Conservation (phyloP, 2,797 vertebrate genomes). For the Enteromius paludinosus region DNA sequence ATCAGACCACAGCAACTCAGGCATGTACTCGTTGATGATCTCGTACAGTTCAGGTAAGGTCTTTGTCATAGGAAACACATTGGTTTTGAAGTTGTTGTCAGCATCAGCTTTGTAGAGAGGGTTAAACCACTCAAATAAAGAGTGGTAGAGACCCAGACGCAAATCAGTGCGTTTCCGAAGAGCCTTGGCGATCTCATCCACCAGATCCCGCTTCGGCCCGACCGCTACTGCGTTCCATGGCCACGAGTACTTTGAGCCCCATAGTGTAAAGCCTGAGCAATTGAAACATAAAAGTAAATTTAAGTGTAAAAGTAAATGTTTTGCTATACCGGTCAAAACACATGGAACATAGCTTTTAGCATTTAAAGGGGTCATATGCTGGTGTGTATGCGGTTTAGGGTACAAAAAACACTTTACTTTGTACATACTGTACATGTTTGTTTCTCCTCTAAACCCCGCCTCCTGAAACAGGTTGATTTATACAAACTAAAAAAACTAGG, state of each 20-base stretch:
- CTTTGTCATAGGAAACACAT: constrained; percentile 84
- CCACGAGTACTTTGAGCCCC: constrained; percentile 93
- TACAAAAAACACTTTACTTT: no score
- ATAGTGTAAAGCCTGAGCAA: constrained; percentile 89
- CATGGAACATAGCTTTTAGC: no score
- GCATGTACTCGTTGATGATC: constrained; percentile 84
- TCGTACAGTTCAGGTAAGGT: constrained; percentile 91
- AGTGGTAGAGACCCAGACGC: constrained; percentile 93
- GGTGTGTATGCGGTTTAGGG: no score
- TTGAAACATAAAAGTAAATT: constrained; percentile 3
- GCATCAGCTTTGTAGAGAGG: constrained; percentile 85
- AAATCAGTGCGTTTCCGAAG: constrained; percentile 80
- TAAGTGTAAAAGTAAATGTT: neutral
- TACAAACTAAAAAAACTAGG: no score
- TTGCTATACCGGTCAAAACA: neutral
- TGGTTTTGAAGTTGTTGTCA: constrained; percentile 77
- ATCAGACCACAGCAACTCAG: constrained; percentile 95
- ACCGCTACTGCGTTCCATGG: constrained; percentile 93
- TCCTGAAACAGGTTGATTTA: no score
- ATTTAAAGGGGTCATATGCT: no score
- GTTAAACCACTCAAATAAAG: constrained; percentile 97
- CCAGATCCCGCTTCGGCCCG: constrained; percentile 88
- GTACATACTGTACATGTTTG: no score
- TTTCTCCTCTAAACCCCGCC: no score
- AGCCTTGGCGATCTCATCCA: constrained; percentile 83